Base-by-base conservation (phyloP, 2,797 vertebrate species). In the Synanceia verrucosa region DNA sequence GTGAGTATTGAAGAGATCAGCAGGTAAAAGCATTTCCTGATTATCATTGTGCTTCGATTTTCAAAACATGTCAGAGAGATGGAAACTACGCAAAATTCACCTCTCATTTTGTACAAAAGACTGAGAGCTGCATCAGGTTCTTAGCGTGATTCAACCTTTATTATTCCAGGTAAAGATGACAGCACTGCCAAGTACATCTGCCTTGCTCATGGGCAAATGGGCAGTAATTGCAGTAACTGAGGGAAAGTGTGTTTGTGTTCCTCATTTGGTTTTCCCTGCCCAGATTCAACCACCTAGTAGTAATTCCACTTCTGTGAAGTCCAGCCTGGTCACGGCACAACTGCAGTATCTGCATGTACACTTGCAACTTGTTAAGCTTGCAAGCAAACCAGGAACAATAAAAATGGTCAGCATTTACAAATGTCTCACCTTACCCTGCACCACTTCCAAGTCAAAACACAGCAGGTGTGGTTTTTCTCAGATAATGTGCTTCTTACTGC, bases 151-250 rank as follows among this genome's bases (percentile, higher is more conserved):
- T 70, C 51, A 64, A 29, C 29, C 31, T 52, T 75, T 50, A 63
- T 56, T 77, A 65, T 66, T 71, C 65, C 19, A 71, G 70, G 29
- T 59, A 53, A 69, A 50, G n/a, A 31, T 43, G 48, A 77, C 55
- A 53, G 48, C 18, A 41, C 12, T 55, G 73, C 65, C 9, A 37
- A 73, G 46, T 34, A 43, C 65, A 84, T 57, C 59, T 76, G 78
- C 81, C 72, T 81, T 86, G 78, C 84, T 81, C 66, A 84, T 63
- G 68, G 76, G 83, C 63, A 84, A 51, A 61, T 9, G 60, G 72
- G 61, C 66, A 16, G 55, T 78, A 74, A 82, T 46, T 73, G 50
- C 34, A n/a, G n/a, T n/a, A n/a, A n/a, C n/a, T 28, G 14, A 64
- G 70, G 39, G 39, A 43, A n/a, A 60, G 12, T 68, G 18, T n/a